Evolutionary conservation across 2,797 vertebrate species (phyloP), one percentile per base, ranked within the genome.

Genomic region (Dallia pectoralis): DNA sequence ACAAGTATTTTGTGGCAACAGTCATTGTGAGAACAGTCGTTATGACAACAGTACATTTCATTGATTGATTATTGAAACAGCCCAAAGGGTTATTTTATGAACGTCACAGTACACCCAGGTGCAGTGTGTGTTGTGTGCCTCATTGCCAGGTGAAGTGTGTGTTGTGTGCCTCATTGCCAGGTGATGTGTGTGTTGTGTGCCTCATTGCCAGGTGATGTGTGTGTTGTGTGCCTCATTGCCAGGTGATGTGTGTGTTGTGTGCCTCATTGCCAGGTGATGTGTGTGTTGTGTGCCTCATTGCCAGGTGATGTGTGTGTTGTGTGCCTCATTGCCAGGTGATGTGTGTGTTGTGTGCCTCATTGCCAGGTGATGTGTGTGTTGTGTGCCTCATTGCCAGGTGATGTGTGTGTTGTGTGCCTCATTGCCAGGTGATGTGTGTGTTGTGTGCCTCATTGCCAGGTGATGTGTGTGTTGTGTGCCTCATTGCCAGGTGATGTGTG

Each of bases 351-450:
- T 3, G 33, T 36, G 5, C 51, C 19, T 4, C 18, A 40, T 48
- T n/a, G 19, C 11, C 48, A 9, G 16, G 8, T 12, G n/a, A 95
- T 94, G 93, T 94, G 84, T n/a, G n/a, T n/a, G n/a, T n/a, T n/a
- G 33, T 3, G 33, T 36, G 5, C 51, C 19, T 4, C 18, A 40
- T 48, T n/a, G 19, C 51, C 51, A 22, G n/a, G 19, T 19, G 7
- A n/a, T 53, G 51, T 53, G 51, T 53, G 16, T 49, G 48, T 49
- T 53, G 19, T 56, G 16, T 56, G 51, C 8, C 36, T 40, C 36
- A 7, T 2, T 40, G 36, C 9, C 36, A 40, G 36, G 36, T 2
- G 36, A 40, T 6, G 36, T n/a, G n/a, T n/a, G n/a, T n/a, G n/a
- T n/a, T n/a, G n/a, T n/a, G n/a, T n/a, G n/a, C n/a, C n/a, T n/a